Percentiles rank a stretch among this genome's conserved stretches.
These are phyloP conservation scores for Leptonema lineaticorne DNA, from an alignment of 1,140 invertebrate genomes.

Conservation along the genomic window DNA sequence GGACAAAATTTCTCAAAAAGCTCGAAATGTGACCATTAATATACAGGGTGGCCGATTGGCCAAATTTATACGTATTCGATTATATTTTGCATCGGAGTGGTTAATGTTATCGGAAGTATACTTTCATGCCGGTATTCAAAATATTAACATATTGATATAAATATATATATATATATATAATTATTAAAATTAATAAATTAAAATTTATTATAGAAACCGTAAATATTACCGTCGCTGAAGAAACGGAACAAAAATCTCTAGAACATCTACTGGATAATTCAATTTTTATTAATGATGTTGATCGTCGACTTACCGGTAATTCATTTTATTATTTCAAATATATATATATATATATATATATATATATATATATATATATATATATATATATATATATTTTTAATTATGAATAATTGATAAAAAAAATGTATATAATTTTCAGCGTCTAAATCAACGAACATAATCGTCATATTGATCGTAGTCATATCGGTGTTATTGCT, in stretches of 20 bases:
- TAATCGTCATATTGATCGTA: constrained; percentile 69
- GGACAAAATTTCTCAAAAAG: constrained; percentile 69
- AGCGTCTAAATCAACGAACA: constrained; percentile 61
- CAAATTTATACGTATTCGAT: constrained; percentile 67
- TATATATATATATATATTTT: too few species aligned
- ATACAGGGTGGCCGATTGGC: constrained; percentile 63
- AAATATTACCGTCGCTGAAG: constrained; percentile 27
- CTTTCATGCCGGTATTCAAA: constrained; percentile 61
- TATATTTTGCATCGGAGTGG: constrained; percentile 75
- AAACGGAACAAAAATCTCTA: constrained; percentile 34
- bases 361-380: too few species aligned
- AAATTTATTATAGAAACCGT: constrained; percentile 32
- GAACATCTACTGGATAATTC: constrained; percentile 32
- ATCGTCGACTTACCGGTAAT: constrained; percentile 15
- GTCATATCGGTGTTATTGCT: constrained; percentile 68
- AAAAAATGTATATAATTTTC: too few species aligned
- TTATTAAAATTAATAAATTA: too few species aligned
- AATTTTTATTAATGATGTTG: constrained; percentile 13
- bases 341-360: too few species aligned
- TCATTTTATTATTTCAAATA: constrained; percentile 8
- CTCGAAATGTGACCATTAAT: constrained; percentile 72
- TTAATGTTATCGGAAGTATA: constrained; percentile 79
- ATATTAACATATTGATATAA: too few species aligned
- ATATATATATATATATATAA: too few species aligned
- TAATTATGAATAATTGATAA: neutral